A percentile compares a stretch with the other conserved stretches of the same genome.
These are phyloP conservation scores for Chromis chromis DNA, from an alignment of 2,797 vertebrate genomes.

Conservation along the genomic window DNA sequence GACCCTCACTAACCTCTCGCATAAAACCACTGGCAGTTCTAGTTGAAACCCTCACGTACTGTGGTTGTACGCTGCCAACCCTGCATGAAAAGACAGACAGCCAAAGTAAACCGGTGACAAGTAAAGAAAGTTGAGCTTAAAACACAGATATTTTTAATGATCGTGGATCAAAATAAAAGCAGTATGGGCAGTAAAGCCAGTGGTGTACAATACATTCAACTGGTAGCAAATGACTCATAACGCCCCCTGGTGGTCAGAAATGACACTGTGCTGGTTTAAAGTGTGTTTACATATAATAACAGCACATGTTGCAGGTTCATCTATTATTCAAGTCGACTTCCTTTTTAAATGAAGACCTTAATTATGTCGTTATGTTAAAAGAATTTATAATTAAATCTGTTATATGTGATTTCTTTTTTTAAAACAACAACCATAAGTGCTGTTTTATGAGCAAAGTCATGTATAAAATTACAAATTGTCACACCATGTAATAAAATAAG, in stretches of 20 bases:
- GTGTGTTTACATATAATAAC: background rate
- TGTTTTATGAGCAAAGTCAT: background rate
- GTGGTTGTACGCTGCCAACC: fast-evolving
- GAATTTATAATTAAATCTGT: background rate
- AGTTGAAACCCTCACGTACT: background rate
- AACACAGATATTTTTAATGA: background rate
- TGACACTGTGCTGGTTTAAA: background rate
- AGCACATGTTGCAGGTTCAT: background rate
- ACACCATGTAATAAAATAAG: constrained; percentile 4
- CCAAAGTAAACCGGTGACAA: constrained; percentile 2
- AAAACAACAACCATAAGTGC: background rate
- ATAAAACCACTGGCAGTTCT: background rate
- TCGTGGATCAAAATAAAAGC: too few species aligned
- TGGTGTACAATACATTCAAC: background rate
- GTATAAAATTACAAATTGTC: constrained; percentile 3
- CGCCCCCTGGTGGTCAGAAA: constrained; percentile 20
- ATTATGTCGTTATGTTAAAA: background rate
- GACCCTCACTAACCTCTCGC: background rate
- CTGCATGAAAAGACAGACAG: background rate
- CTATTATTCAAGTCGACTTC: background rate
- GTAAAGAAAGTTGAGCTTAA: background rate
- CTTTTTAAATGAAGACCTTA: background rate
- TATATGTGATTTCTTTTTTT: background rate
- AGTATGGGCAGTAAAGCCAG: background rate
- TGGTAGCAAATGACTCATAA: background rate